Evolutionary conservation across 1,140 invertebrate genomes (phyloP).

Genomic region (Drosophila baimaii): DNA sequence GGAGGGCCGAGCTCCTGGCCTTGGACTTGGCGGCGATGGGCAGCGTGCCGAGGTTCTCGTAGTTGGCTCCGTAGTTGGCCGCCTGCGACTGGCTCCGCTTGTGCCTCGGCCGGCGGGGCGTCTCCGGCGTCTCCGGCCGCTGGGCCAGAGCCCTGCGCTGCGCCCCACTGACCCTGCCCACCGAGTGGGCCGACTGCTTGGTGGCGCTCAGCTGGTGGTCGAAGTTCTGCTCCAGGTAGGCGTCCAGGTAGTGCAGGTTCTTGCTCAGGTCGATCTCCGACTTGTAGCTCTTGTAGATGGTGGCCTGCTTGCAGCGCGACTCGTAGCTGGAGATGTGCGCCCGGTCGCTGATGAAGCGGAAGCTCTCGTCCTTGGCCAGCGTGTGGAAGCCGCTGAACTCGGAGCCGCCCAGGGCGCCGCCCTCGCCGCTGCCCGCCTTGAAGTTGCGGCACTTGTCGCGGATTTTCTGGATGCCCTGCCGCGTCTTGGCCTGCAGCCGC

Average conservation of each 20-base stretch:
- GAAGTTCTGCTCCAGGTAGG: constrained; percentile 81
- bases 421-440: constrained; percentile 46
- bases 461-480: constrained; percentile 76
- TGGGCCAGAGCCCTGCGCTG: constrained; percentile 53
- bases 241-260: constrained; percentile 82
- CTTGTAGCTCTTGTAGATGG: constrained; percentile 84
- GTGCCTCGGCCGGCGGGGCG: constrained; percentile 43
- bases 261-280: constrained; percentile 83
- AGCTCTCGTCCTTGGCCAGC: constrained; percentile 78
- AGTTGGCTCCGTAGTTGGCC: constrained; percentile 57
- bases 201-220: constrained; percentile 64
- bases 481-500: constrained; percentile 76
- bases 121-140: constrained; percentile 31
- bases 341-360: constrained; percentile 79
- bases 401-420: constrained; percentile 24
- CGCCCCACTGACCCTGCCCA: constrained; percentile 63
- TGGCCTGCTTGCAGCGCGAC: constrained; percentile 73
- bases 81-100: constrained; percentile 74
- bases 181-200: constrained; percentile 70
- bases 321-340: constrained; percentile 76
- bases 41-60: constrained; percentile 73
- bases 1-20: constrained; percentile 14
- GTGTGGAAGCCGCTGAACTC: constrained; percentile 74
- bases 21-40: constrained; percentile 50
- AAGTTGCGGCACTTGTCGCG: constrained; percentile 82